Evolutionary conservation across 2,113 vertebrate genomes (phyloP).

Genomic region (Fulica atra): DNA sequence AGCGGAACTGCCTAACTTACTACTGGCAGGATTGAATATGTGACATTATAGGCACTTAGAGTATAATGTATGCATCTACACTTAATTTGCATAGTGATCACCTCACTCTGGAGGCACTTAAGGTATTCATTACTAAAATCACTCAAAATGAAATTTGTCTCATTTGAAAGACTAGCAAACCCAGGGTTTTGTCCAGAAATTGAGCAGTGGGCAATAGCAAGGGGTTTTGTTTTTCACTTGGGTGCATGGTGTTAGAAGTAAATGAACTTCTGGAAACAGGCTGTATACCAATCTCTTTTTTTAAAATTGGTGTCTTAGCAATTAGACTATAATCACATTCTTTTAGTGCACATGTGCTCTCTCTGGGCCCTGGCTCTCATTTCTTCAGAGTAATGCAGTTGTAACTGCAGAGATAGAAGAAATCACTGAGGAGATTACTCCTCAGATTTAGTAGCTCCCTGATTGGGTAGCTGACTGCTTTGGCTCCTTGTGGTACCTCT

Average conservation of each 20-base stretch:
- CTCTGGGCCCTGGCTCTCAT: neutral
- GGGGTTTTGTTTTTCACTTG: fast-evolving
- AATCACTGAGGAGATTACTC: neutral
- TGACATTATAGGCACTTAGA: neutral
- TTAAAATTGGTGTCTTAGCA: neutral
- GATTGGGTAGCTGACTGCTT: neutral
- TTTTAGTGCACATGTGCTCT: neutral
- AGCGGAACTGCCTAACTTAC: neutral
- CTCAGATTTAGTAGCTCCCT: neutral
- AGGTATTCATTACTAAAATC: neutral
- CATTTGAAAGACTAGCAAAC: neutral
- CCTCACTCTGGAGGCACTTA: neutral
- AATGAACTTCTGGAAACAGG: neutral
- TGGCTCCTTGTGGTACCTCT: neutral
- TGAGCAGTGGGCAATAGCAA: neutral
- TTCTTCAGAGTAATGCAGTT: neutral
- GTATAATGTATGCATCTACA: neutral
- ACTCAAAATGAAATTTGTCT: neutral
- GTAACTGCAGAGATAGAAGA: neutral
- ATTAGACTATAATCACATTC: neutral
- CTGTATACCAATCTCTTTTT: neutral
- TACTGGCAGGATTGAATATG: neutral
- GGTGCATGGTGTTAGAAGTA: neutral
- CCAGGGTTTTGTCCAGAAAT: neutral
- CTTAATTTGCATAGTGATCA: neutral